A percentile compares a stretch with the other conserved stretches of the same genome.
Conservation (phyloP, 1,140 invertebrate genomes). For the Drosophila sproati region DNA sequence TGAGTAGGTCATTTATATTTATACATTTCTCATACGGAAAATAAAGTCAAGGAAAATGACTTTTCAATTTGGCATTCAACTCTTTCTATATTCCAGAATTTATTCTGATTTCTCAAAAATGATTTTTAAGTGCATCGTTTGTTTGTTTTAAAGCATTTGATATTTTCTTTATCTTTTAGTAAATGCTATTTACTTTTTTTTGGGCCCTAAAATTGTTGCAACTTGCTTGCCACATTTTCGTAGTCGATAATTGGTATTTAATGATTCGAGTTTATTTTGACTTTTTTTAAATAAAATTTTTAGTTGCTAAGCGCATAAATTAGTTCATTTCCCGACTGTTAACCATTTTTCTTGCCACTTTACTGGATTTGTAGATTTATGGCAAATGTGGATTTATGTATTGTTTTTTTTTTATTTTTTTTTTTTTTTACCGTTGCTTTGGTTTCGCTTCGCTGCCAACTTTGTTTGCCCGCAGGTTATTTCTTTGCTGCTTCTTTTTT, state of each 20-base stretch:
- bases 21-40: not conserved
- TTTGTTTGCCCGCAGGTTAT: not conserved
- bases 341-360: constrained; percentile 21
- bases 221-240: not conserved
- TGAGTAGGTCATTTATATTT: not conserved
- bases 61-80: too few species aligned
- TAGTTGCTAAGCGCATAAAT: constrained; percentile 24
- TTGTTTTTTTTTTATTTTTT: constrained; percentile 3
- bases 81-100: too few species aligned
- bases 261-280: not conserved
- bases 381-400: constrained; percentile 5
- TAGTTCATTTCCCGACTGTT: constrained; percentile 33
- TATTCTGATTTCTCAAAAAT: too few species aligned
- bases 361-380: constrained; percentile 14
- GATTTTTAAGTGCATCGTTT: too few species aligned
- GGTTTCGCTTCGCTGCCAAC: constrained; percentile 20
- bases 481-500: constrained; percentile 1
- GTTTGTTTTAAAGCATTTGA: not conserved
- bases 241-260: constrained; percentile 9
- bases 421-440: constrained; percentile 3
- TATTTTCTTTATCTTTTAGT: not conserved
- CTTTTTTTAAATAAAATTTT: not conserved
- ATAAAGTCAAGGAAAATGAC: not conserved
- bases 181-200: not conserved
- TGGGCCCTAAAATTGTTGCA: not conserved